Conservation (phyloP, 2,113 vertebrate species). For the Vimba vimba region DNA sequence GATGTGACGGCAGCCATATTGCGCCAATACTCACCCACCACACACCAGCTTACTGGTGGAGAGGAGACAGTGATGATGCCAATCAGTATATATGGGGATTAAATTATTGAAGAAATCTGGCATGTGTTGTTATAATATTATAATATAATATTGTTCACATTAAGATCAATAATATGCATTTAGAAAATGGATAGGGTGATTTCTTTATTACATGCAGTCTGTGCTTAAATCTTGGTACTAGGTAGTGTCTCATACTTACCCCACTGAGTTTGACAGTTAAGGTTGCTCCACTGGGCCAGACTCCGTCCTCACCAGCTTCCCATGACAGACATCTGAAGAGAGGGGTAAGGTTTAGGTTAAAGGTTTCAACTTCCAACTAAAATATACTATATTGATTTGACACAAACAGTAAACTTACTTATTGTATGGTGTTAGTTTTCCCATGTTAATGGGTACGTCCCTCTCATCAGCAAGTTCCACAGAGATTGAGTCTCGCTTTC, state of each 20-base stretch:
- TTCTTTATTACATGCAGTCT: no score
- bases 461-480: slow-evolving; percentile 69
- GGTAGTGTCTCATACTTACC: slow-evolving; percentile 62
- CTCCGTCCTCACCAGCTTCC: slow-evolving; percentile 77
- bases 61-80: no score
- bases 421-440: slow-evolving; percentile 76
- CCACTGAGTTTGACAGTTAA: slow-evolving; percentile 67
- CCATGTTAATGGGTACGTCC: slow-evolving; percentile 67
- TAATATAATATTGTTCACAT: no score
- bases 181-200: no score
- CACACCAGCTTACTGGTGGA: no score
- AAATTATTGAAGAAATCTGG: no score
- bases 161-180: no score
- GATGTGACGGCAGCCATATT: no score
- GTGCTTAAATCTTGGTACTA: background rate
- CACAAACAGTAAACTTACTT: slow-evolving; percentile 61
- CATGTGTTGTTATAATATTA: no score
- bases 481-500: slow-evolving; percentile 66
- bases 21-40: no score
- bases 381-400: background rate
- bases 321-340: slow-evolving; percentile 72
- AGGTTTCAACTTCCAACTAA: background rate
- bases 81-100: no score
- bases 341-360: background rate
- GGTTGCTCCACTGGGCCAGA: slow-evolving; percentile 66